Evolutionary conservation across 2,113 vertebrate species (phyloP), one percentile per base, ranked within the genome.

Genomic region (Triplophysa dalaica): DNA sequence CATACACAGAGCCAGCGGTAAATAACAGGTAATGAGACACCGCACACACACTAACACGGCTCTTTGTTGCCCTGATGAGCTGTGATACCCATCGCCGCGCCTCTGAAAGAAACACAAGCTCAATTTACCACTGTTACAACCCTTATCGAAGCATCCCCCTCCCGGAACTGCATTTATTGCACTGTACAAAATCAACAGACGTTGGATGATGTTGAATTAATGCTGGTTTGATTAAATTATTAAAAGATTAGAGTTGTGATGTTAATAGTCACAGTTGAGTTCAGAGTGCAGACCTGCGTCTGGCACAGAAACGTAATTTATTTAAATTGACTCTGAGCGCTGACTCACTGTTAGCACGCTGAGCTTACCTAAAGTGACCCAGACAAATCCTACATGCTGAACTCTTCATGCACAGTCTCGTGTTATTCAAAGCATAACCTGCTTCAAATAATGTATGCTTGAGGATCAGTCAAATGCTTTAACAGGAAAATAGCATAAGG

Each of bases 1-100:
- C 88, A 19, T 79, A 95, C 60, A 93, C 94, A 0, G 95, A 94
- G 79, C 88, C 92, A 19, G 81, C 94, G 3, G 91, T 94, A 88
- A 95, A 94, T 87, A 89, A 90, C 90, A 91, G 91, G 93, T 94
- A 93, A 93, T 64, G 64, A 80, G 77, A 72, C 75, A 78, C 69
- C 29, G 33, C 77, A 69, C 79, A 65, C 69, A 77, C 43, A 75
- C 50, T 16, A 72, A 62, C 75, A 77, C 69, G n/a, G 78, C 24
- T 67, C 72, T 70, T 74, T 77, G 73, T 83, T 82, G 75, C 76
- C 82, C 80, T 83, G 84, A 82, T 78, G 75, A 72, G 63, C 73
- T 8, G 21, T 64, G 82, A 84, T 84, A 83, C 48, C 2, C 63
- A 83, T 86, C 79, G 41, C 79, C 76, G 76, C 11, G 63, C 26